These are phyloP conservation scores for Spinus pinus DNA, from an alignment of 2,797 vertebrate species.

Conservation along the genomic window DNA sequence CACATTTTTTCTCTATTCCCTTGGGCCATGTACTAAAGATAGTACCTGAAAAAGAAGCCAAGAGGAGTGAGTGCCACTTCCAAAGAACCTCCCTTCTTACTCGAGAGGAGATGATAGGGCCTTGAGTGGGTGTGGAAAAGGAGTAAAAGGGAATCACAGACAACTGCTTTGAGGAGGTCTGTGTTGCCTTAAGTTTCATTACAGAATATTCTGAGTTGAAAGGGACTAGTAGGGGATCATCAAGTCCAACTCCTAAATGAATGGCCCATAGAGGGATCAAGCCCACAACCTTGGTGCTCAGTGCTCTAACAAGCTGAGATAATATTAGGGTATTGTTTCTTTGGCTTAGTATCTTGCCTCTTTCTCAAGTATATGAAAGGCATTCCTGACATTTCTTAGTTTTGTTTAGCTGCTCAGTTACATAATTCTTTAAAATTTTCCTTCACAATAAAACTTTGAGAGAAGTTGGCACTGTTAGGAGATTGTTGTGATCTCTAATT, in stretches of 20 bases:
- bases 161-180: not conserved
- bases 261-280: not conserved
- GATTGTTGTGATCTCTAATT: not conserved
- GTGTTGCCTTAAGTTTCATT: not conserved
- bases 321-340: not conserved
- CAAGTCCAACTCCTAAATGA: fast-evolving
- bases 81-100: not conserved
- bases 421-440: not conserved
- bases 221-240: no score
- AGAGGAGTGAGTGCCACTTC: not conserved
- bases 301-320: not conserved
- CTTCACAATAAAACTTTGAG: not conserved
- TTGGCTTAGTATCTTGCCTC: not conserved
- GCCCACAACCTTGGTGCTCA: not conserved
- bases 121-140: not conserved
- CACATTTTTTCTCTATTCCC: not conserved
- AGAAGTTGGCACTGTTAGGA: not conserved
- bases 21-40: not conserved
- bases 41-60: not conserved
- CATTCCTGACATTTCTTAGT: not conserved
- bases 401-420: not conserved
- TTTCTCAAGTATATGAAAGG: not conserved
- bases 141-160: not conserved
- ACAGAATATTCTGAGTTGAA: not conserved
- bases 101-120: not conserved